Conservation (phyloP, 2,888 invertebrate species). For the Hartigia nigra region DNA sequence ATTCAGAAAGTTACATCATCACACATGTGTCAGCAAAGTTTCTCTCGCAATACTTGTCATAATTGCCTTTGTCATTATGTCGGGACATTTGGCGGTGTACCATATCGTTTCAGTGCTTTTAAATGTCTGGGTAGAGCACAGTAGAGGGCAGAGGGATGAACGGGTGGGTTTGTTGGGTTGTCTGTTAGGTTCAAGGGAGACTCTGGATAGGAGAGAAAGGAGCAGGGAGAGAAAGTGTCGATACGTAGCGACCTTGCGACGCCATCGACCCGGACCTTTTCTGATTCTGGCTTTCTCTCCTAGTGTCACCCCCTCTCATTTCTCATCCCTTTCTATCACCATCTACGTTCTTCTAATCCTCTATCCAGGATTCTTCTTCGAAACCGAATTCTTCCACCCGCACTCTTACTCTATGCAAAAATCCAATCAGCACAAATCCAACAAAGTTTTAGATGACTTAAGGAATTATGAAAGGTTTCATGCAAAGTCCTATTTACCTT, state of each 20-base stretch:
- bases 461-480: not conserved
- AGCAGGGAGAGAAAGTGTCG: conserved; percentile 36
- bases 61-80: too few species aligned
- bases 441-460: not conserved
- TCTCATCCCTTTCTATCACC: not conserved
- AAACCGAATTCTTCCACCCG: not conserved
- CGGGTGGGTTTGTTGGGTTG: not conserved
- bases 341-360: not conserved
- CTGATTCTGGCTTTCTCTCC: not conserved
- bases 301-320: not conserved
- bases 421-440: not conserved
- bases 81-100: not conserved
- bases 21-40: not conserved
- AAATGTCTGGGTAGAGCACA: not conserved
- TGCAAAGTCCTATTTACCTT: not conserved
- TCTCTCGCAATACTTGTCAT: not conserved
- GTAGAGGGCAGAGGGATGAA: not conserved
- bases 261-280: conserved; percentile 54
- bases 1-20: not conserved
- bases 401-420: too few species aligned
- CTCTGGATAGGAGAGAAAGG: not conserved
- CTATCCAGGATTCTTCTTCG: not conserved
- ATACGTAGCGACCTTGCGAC: conserved; percentile 57
- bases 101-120: not conserved
- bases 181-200: not conserved